Conservation (phyloP, 2,113 vertebrate genomes). For the Marmota flaviventris region DNA sequence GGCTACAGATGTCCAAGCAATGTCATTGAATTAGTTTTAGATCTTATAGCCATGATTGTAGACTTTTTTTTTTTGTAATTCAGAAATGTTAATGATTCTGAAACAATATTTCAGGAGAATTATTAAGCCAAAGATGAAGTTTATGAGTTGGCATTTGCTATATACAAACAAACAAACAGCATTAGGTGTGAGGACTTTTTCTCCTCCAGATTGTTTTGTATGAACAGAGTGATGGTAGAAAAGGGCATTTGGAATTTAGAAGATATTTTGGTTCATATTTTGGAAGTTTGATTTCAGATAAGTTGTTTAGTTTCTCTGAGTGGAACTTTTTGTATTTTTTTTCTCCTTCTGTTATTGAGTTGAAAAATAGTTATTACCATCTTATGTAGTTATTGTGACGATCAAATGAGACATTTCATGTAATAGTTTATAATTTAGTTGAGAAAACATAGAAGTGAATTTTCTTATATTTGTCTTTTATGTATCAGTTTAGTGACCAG, state of each 20-base stretch:
- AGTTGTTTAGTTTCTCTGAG: background rate
- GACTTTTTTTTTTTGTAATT: slow-evolving; percentile 12
- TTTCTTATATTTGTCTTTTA: background rate
- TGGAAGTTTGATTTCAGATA: background rate
- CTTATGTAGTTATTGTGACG: background rate
- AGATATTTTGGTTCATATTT: background rate
- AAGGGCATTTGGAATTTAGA: background rate
- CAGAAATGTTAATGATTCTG: slow-evolving; percentile 36
- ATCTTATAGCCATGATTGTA: background rate
- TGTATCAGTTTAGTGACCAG: background rate
- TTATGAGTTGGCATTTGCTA: background rate
- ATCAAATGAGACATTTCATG: slow-evolving; percentile 22
- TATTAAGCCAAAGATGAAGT: background rate
- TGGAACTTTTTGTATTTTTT: background rate
- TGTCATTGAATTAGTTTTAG: slow-evolving; percentile 42
- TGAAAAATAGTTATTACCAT: background rate
- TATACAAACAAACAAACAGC: background rate
- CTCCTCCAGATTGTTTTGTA: background rate
- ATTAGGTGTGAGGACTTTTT: background rate
- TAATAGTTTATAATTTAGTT: background rate
- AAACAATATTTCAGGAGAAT: background rate
- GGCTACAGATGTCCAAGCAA: background rate
- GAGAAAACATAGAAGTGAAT: background rate
- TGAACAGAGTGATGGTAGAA: background rate
- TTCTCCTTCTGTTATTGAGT: background rate